These are phyloP conservation scores for Dendrocopos noguchii DNA, from an alignment of 2,113 vertebrate species.

Conservation along the genomic window DNA sequence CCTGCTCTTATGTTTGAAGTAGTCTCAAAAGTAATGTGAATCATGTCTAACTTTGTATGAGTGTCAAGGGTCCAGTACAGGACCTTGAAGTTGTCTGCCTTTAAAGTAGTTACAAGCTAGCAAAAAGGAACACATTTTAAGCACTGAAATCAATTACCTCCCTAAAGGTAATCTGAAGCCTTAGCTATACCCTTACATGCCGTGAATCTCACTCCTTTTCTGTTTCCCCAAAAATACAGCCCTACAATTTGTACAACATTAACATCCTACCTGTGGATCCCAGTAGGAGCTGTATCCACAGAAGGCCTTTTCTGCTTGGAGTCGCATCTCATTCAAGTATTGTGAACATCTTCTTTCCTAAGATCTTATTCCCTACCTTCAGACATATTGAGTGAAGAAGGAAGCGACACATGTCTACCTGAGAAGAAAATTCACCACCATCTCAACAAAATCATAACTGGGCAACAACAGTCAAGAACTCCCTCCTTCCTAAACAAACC, in stretches of 20 bases:
- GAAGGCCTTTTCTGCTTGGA: not conserved
- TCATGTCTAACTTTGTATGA: constrained; percentile 1
- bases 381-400: not conserved
- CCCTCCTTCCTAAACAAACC: not conserved
- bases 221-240: not conserved
- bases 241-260: not conserved
- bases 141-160: not conserved
- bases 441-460: not conserved
- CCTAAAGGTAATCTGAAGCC: not conserved
- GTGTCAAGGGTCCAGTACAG: not conserved
- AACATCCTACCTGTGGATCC: not conserved
- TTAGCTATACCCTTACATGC: not conserved
- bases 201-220: not conserved
- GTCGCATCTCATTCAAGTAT: not conserved
- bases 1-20: constrained; percentile 50
- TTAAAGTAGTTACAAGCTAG: not conserved
- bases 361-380: not conserved
- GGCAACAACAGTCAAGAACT: not conserved
- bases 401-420: not conserved
- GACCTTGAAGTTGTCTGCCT: not conserved
- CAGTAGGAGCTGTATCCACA: not conserved
- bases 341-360: not conserved
- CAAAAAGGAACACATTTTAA: not conserved
- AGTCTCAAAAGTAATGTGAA: constrained; percentile 37
- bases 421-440: not conserved